phyloP scores from a whole-genome alignment of 2,888 invertebrate genomes.

The Campoplex capitator region DNA sequence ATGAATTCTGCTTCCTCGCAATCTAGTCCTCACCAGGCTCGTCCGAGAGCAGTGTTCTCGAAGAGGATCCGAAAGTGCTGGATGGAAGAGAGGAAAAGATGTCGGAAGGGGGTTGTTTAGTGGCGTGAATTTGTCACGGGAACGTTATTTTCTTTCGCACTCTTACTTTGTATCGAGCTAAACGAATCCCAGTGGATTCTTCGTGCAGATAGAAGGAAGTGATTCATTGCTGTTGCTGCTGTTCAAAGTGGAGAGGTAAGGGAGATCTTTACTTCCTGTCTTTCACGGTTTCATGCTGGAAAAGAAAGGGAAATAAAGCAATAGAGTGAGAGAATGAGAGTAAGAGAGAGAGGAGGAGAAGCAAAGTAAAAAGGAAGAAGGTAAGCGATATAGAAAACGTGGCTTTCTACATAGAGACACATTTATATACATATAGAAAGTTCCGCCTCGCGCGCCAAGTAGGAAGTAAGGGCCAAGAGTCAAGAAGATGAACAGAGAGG shows the following conservation, averaged over 20 bases:
- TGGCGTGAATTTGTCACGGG: slow-evolving; percentile 67
- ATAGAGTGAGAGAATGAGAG: background rate
- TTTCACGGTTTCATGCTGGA: background rate
- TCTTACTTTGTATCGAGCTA: slow-evolving; percentile 63
- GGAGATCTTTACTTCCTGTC: slow-evolving; percentile 33
- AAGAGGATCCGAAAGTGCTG: background rate
- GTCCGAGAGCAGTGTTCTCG: background rate
- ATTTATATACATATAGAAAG: slow-evolving; percentile 2
- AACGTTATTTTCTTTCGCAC: slow-evolving; percentile 45
- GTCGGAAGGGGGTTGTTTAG: slow-evolving; percentile 56
- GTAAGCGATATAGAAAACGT: slow-evolving; percentile 43
- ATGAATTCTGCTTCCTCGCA: slow-evolving; percentile 23
- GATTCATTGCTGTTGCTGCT: slow-evolving; percentile 69
- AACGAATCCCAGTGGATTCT: slow-evolving; percentile 72
- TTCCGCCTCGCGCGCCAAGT: slow-evolving; percentile 46
- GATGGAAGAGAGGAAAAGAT: background rate
- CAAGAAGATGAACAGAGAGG: slow-evolving; percentile 76
- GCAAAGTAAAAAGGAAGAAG: slow-evolving; percentile 33
- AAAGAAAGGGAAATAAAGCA: slow-evolving; percentile 36
- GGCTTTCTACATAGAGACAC: background rate
- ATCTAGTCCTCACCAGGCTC: background rate
- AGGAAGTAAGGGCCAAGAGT: slow-evolving; percentile 73
- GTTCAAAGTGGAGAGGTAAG: slow-evolving; percentile 52
- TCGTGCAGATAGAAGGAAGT: slow-evolving; percentile 68
- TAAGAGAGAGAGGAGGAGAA: slow-evolving; percentile 11